Percentiles rank a stretch among this genome's conserved stretches.
These are phyloP conservation scores for Charina bottae DNA, from an alignment of 2,113 vertebrate genomes.

Conservation along the genomic window DNA sequence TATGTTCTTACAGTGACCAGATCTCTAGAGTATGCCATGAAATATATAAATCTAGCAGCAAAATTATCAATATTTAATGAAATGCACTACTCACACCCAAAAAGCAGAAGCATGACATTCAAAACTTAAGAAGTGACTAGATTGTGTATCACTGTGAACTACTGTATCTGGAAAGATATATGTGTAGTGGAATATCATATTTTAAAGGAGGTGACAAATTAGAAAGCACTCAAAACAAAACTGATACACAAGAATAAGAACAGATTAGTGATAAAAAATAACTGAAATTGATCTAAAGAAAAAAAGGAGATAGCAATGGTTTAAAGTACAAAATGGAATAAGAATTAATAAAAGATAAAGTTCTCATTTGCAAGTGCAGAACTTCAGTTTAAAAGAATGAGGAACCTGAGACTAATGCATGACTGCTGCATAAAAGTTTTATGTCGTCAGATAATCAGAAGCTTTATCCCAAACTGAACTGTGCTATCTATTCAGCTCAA, in stretches of 20 bases:
- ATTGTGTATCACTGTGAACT: neutral
- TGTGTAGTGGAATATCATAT: neutral
- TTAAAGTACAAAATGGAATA: neutral
- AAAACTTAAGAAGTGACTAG: neutral
- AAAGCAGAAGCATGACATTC: neutral
- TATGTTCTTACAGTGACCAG: neutral
- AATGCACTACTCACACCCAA: neutral
- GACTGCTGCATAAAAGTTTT: neutral
- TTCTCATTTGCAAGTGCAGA: neutral
- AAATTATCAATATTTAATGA: neutral
- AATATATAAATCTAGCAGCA: neutral
- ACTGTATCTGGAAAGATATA: neutral
- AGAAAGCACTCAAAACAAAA: neutral
- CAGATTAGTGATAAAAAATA: neutral
- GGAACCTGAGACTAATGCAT: neutral
- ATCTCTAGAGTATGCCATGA: neutral
- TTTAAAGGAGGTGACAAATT: constrained; percentile 4
- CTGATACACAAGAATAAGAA: neutral
- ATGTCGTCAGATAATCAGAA: neutral
- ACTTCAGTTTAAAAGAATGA: neutral
- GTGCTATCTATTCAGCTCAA: neutral
- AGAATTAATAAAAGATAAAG: neutral
- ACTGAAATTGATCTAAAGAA: neutral
- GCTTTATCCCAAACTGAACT: neutral
- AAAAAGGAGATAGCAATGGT: neutral